phyloP scores from a whole-genome alignment of 2,113 vertebrate species.

The Sinocyclocheilus rhinocerous region DNA sequence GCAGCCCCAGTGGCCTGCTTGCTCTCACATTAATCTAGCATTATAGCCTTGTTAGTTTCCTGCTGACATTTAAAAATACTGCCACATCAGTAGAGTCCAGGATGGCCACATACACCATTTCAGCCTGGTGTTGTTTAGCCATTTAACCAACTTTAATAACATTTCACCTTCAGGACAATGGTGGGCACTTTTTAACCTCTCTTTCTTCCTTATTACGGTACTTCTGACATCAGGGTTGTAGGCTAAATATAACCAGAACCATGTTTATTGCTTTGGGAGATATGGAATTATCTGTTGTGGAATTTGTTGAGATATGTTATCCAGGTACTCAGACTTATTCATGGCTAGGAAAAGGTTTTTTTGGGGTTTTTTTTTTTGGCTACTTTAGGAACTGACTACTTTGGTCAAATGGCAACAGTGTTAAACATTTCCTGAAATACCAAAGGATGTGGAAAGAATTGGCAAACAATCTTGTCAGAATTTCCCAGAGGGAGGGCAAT shows the following conservation, averaged over 20 bases:
- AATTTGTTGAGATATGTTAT: neutral
- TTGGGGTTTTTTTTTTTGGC: neutral
- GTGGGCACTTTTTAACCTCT: neutral
- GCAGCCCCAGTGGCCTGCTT: slow-evolving; percentile 32
- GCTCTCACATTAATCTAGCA: slow-evolving; percentile 6
- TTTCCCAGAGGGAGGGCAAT: slow-evolving; percentile 15
- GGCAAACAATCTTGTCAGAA: neutral
- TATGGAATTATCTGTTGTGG: neutral
- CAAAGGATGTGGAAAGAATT: slow-evolving; percentile 33
- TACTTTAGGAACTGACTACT: neutral
- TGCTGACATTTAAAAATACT: slow-evolving; percentile 38
- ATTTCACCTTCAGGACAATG: neutral
- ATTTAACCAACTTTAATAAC: neutral
- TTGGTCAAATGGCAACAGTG: neutral
- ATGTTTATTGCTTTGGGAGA: neutral
- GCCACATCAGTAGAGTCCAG: neutral
- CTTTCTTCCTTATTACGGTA: slow-evolving; percentile 1
- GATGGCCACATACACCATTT: neutral
- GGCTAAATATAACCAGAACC: neutral
- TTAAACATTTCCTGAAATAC: slow-evolving; percentile 40
- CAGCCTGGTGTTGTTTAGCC: neutral
- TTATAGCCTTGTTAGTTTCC: slow-evolving; percentile 24
- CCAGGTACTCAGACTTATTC: neutral
- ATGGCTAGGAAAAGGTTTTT: neutral
- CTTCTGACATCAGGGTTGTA: neutral